These are phyloP conservation scores for Drosophila parvula DNA, from an alignment of 1,140 invertebrate genomes.

Conservation along the genomic window DNA sequence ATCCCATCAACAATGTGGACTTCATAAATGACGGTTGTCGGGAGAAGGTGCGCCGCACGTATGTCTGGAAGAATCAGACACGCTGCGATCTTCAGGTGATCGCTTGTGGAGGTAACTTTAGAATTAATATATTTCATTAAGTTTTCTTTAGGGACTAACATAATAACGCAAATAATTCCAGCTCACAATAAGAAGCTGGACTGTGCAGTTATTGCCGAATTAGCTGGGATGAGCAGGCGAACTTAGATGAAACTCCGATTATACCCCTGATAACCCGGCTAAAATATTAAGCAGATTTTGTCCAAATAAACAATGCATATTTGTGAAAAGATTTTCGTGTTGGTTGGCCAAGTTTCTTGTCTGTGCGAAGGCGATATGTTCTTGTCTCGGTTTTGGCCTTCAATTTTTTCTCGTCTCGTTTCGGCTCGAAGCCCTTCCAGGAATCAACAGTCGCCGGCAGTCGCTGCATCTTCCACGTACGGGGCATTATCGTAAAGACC, in stretches of 20 bases:
- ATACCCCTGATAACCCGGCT: not conserved
- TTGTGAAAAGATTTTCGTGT: constrained; percentile 28
- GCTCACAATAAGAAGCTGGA: constrained; percentile 22
- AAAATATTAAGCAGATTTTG: constrained; percentile 25
- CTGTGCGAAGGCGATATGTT: constrained; percentile 9
- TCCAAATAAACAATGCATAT: constrained; percentile 39
- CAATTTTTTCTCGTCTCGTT: constrained; percentile 25
- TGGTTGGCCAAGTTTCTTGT: constrained; percentile 18
- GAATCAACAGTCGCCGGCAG: constrained; percentile 27
- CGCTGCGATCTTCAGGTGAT: constrained; percentile 44
- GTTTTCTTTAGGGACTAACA: too few relatives aligned
- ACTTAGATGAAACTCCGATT: not conserved
- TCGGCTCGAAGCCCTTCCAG: constrained; percentile 26
- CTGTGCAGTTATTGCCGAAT: constrained; percentile 21
- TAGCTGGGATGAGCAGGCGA: constrained; percentile 27
- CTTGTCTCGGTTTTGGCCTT: constrained; percentile 36
- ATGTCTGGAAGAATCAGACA: constrained; percentile 36
- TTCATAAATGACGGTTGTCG: constrained; percentile 50
- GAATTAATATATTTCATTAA: too few relatives aligned
- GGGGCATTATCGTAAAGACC: constrained; percentile 43
- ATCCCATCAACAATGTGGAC: constrained; percentile 25
- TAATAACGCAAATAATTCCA: not conserved
- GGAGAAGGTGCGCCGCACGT: constrained; percentile 15
- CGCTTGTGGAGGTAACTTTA: constrained; percentile 23
- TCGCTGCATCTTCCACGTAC: constrained; percentile 36